Percentiles rank a stretch among this genome's conserved stretches.
phyloP scores from a whole-genome alignment of 2,888 invertebrate species.

The Drepanosiphum platanoidis region DNA sequence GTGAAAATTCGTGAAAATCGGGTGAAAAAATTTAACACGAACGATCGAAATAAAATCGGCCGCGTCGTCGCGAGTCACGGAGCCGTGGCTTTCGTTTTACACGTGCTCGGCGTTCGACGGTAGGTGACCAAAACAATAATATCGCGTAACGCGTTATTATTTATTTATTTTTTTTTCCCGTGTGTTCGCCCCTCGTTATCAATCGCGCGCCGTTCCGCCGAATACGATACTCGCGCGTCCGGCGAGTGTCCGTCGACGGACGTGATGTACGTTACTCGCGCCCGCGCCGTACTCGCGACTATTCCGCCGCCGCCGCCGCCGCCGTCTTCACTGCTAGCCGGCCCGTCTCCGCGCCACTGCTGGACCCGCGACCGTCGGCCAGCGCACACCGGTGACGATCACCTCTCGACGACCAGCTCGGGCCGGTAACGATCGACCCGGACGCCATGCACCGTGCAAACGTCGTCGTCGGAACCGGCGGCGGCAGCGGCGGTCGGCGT shows the following conservation, averaged over 20 bases:
- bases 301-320: neutral
- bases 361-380: neutral
- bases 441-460: slow-evolving; percentile 26
- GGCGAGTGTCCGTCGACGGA: neutral
- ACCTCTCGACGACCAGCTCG: neutral
- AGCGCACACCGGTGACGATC: neutral
- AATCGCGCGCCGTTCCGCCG: neutral
- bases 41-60: neutral
- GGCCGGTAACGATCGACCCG: neutral
- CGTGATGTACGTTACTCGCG: neutral
- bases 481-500: neutral
- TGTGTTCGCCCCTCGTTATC: neutral
- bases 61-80: neutral
- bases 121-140: neutral
- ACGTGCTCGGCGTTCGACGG: neutral
- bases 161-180: neutral
- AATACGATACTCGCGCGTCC: neutral
- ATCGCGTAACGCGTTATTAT: too few relatives aligned
- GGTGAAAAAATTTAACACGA: neutral
- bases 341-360: neutral
- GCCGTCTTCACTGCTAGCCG: neutral
- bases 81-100: neutral
- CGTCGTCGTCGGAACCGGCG: neutral
- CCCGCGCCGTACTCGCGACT: neutral
- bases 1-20: neutral